Percentiles rank a stretch among this genome's conserved stretches.
Conservation (phyloP, 1,140 invertebrate genomes). For the Holcopasites calliopsidis region DNA sequence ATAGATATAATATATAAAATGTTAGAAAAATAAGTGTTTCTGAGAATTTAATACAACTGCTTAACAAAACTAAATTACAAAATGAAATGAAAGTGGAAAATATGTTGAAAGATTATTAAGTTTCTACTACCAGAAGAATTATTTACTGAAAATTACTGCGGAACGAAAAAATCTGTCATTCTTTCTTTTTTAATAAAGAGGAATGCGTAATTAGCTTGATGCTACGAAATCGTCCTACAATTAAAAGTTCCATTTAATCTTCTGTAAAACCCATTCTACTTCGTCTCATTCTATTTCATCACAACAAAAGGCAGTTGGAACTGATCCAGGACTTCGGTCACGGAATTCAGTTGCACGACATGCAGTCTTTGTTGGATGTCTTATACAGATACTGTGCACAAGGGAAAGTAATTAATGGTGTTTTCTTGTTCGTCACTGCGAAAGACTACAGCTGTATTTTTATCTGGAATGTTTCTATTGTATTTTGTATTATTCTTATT, state of each 20-base stretch:
- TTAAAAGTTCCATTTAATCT: not conserved
- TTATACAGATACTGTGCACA: not conserved
- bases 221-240: not conserved
- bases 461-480: not conserved
- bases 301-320: slow-evolving; percentile 5
- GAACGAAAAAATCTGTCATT: no score
- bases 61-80: no score
- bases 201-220: not conserved
- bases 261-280: not conserved
- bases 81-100: no score
- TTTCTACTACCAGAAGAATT: no score
- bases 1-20: no score
- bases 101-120: no score
- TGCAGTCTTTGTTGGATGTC: not conserved
- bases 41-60: no score
- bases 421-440: not conserved
- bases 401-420: not conserved
- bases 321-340: slow-evolving; percentile 16
- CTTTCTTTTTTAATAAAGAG: no score
- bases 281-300: not conserved
- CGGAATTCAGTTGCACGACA: slow-evolving; percentile 3
- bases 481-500: not conserved
- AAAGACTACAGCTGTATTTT: not conserved
- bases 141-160: no score
- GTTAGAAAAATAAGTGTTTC: no score